phyloP scores from a whole-genome alignment of 2,888 invertebrate genomes.

The Oscheius sp. region DNA sequence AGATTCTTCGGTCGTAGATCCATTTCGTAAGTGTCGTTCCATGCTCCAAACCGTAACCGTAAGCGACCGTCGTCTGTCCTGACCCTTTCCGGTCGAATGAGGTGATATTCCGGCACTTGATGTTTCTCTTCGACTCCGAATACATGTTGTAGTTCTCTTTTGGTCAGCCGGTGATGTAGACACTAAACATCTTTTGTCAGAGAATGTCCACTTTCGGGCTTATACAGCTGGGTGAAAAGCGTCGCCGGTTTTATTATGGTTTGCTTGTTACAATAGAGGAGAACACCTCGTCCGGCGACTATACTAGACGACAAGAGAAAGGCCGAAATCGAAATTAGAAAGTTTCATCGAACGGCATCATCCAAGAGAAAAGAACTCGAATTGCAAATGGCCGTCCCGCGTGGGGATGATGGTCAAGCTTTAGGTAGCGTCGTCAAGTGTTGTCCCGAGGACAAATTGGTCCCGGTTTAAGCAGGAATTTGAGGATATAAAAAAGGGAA shows the following conservation, averaged over 20 bases:
- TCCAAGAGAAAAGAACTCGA: constrained; percentile 16
- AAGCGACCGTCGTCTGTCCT: constrained; percentile 38
- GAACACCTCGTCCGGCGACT: background rate
- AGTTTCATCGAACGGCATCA: background rate
- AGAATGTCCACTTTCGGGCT: background rate
- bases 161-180: constrained; percentile 64
- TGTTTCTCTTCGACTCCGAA: constrained; percentile 66
- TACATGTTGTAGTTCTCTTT: constrained; percentile 64
- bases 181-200: constrained; percentile 46
- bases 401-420: constrained; percentile 9
- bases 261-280: background rate
- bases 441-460: constrained; percentile 17
- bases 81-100: constrained; percentile 27
- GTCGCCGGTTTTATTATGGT: constrained; percentile 6
- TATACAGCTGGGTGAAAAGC: background rate
- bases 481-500: background rate
- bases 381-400: constrained; percentile 21
- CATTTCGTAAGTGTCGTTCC: constrained; percentile 65
- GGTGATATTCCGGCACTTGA: constrained; percentile 52
- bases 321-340: background rate
- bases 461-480: background rate
- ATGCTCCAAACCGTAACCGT: constrained; percentile 62
- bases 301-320: background rate
- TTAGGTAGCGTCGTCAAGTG: constrained; percentile 6
- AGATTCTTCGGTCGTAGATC: constrained; percentile 63